A percentile compares a stretch with the other conserved stretches of the same genome.
These are phyloP conservation scores for Gymnoscopelus microlampas DNA, from an alignment of 2,797 vertebrate species.

Conservation along the genomic window DNA sequence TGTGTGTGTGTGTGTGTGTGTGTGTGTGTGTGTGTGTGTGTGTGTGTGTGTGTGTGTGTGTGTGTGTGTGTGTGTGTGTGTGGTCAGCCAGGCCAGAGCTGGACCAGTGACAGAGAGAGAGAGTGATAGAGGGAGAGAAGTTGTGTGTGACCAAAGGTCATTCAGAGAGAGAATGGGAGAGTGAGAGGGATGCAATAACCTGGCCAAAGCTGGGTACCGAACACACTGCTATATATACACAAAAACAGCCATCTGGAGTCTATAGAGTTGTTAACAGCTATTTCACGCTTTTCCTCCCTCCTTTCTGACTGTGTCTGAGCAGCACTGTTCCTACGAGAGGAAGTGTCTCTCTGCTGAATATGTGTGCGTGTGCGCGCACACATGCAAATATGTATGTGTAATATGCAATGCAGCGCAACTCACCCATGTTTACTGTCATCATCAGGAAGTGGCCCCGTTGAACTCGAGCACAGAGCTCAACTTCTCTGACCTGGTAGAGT, in stretches of 20 bases:
- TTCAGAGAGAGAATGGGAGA: no score
- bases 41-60: no score
- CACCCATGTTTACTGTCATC: constrained; percentile 90
- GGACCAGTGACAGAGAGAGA: no score
- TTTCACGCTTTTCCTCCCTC: constrained; percentile 27
- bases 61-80: no score
- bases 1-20: no score
- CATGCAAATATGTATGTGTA: constrained; percentile 10
- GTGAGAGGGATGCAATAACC: not conserved
- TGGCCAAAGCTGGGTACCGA: no score
- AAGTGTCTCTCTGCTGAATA: constrained; percentile 41
- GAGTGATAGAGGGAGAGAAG: no score
- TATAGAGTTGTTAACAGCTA: constrained; percentile 34
- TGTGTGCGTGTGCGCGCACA: constrained; percentile 35
- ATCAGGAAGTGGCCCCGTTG: constrained; percentile 84
- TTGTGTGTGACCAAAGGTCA: no score
- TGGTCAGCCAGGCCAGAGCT: no score
- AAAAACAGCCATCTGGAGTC: constrained; percentile 48
- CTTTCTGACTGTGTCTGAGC: not conserved
- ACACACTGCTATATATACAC: not conserved
- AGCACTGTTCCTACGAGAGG: constrained; percentile 60
- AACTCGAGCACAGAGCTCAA: constrained; percentile 81
- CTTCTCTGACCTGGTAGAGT: constrained; percentile 69
- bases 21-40: no score
- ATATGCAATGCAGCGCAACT: constrained; percentile 46